Evolutionary conservation across 2,797 vertebrate genomes (phyloP), one percentile per base, ranked within the genome.

Genomic region (Aselliscus stoliczkanus): DNA sequence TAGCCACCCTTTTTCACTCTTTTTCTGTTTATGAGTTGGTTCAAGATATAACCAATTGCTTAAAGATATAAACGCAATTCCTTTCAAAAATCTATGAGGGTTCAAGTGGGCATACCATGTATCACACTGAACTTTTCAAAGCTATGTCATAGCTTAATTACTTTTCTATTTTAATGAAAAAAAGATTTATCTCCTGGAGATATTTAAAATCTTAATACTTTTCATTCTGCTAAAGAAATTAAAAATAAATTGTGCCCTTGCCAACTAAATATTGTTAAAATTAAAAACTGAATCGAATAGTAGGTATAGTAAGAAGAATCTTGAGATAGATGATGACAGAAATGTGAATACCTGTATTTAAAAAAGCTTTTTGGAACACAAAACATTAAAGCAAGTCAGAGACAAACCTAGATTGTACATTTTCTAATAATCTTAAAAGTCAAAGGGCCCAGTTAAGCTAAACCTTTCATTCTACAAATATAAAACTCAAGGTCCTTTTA

Each of bases 141-240:
- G 5, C n/a, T 39, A 14, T 69, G 47, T 54, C 37, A 72, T 39
- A 88, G 72, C n/a, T 44, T 84, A 54, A 83, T 25, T 76, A 27
- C 14, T 47, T 20, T 88, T 96, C 94, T 88, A 54, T 88, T 88
- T 79, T 50, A 62, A 88, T 62, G 29, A 69, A 81, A 76, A 95
- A 3, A 88, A 75, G 11, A 81, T 73, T 77, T 91, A 67, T 47
- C 92, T 93, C 69, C 60, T 83, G 85, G 6, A 23, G 14, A n/a
- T 72, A 83, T 37, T 80, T 80, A 90, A 84, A 83, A 69, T 54
- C 8, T 11, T 58, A 44, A 7, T 58, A 79, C 21, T 93, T 93
- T 89, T 77, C 39, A 60, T 56, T 92, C 34, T 62, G 29, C 52
- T 88, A 54, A 54, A 54, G 20, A 54, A 54, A 85, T 4, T 64